phyloP scores from a whole-genome alignment of 2,797 vertebrate species.

The Spinus olivaceus region DNA sequence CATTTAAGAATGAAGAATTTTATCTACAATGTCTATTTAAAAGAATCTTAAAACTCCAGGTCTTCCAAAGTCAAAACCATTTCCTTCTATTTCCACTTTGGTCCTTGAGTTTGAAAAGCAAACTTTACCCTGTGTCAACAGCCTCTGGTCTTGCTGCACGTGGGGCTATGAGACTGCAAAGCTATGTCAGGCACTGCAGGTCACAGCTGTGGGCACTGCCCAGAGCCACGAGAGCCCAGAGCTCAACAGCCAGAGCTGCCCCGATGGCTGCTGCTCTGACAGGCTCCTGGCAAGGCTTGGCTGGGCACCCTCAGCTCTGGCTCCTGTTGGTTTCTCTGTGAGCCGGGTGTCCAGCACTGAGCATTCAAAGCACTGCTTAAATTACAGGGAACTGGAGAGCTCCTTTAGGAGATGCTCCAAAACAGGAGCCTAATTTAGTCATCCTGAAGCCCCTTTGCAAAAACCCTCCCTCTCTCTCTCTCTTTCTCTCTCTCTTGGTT shows the following conservation, averaged over 20 bases:
- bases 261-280: neutral
- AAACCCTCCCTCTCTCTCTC: neutral
- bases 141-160: neutral
- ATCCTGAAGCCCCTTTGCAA: neutral
- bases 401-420: constrained; percentile 6
- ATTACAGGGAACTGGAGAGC: neutral
- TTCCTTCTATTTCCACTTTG: neutral
- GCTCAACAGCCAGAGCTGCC: neutral
- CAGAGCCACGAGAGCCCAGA: neutral
- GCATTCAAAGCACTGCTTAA: neutral
- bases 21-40: neutral
- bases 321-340: neutral
- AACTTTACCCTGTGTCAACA: neutral
- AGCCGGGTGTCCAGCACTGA: neutral
- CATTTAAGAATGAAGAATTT: neutral
- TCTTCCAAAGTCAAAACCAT: neutral
- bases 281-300: neutral
- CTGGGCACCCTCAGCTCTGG: neutral
- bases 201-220: fast-evolving
- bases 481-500: neutral
- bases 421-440: constrained; percentile 23
- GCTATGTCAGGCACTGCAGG: neutral
- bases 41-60: neutral
- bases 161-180: neutral
- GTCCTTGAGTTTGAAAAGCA: constrained; percentile 1